These are phyloP conservation scores for Hybognathus amarus DNA, from an alignment of 2,797 vertebrate species.

Conservation along the genomic window DNA sequence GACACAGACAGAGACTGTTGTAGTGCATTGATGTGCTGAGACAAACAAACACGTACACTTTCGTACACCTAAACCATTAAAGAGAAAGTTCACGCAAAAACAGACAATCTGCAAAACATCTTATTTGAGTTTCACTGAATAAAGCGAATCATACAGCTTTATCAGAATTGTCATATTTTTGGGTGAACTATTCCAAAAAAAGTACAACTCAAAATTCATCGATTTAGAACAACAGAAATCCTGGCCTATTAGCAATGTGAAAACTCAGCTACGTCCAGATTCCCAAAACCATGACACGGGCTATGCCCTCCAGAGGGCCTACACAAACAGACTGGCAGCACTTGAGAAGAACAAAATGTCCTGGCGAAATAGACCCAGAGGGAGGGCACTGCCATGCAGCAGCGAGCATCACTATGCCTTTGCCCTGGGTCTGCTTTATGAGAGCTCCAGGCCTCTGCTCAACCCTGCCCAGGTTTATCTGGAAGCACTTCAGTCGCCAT, in stretches of 20 bases:
- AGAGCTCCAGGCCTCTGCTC: constrained; percentile 13
- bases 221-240: constrained; percentile 7
- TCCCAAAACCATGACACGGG: constrained; percentile 19
- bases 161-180: not conserved
- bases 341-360: constrained; percentile 31
- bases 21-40: constrained; percentile 38
- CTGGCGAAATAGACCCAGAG: not conserved
- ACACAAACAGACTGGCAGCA: constrained; percentile 29
- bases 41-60: constrained; percentile 37
- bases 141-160: not conserved
- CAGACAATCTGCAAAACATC: not conserved
- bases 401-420: constrained; percentile 34
- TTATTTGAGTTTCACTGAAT: not conserved
- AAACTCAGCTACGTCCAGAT: not conserved
- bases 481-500: constrained; percentile 53
- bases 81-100: not conserved
- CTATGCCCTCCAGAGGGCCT: constrained; percentile 15
- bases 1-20: constrained; percentile 48
- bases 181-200: not conserved
- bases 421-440: constrained; percentile 40
- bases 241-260: constrained; percentile 6
- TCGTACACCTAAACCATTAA: not conserved
- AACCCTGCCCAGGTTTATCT: constrained; percentile 44
- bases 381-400: constrained; percentile 22
- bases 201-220: not conserved